Evolutionary conservation across 2,113 vertebrate genomes (phyloP), one percentile per base, ranked within the genome.

Genomic region (Ornithorhynchus anatinus): DNA sequence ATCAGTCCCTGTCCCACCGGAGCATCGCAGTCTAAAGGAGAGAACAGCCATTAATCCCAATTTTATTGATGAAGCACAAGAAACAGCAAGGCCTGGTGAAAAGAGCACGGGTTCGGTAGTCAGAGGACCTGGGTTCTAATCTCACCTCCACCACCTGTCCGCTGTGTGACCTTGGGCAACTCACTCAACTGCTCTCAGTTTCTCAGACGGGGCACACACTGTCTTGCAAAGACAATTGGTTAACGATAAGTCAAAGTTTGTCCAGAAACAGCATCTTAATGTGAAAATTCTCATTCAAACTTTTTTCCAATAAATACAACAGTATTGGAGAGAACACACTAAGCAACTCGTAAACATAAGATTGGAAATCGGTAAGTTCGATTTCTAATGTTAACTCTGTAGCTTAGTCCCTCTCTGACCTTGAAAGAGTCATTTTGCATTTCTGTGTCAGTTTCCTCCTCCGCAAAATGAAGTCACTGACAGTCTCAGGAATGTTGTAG

Each of bases 311-410:
- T 53, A 22, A 36, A 44, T 47, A 48, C 23, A 78, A 37, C 20
- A 7, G 25, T 59, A 73, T 60, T 42, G 22, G 40, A 14, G 35
- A 9, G n/a, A 60, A 13, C 13, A 56, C 1, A 22, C 10, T 44
- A 47, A 43, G 31, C 23, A 68, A 11, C 52, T 22, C 38, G 6
- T 36, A 51, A 42, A 78, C 17, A 35, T 63, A 54, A 51, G 29
- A 20, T 37, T 36, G 29, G n/a, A 37, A 61, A 48, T 67, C n/a
- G 38, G n/a, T 27, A 48, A 7, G 32, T 54, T 12, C 27, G 44
- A 44, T 65, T 57, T 43, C 64, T 61, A 70, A 43, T 58, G 23
- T 60, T 74, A n/a, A 12, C 13, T 65, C 63, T 69, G 32, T 11
- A 5, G 17, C 9, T 63, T 35, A 57, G 72, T 69, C 23, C 66